Base-by-base conservation (phyloP, 2,797 vertebrate genomes). In the Lerista edwardsae region DNA sequence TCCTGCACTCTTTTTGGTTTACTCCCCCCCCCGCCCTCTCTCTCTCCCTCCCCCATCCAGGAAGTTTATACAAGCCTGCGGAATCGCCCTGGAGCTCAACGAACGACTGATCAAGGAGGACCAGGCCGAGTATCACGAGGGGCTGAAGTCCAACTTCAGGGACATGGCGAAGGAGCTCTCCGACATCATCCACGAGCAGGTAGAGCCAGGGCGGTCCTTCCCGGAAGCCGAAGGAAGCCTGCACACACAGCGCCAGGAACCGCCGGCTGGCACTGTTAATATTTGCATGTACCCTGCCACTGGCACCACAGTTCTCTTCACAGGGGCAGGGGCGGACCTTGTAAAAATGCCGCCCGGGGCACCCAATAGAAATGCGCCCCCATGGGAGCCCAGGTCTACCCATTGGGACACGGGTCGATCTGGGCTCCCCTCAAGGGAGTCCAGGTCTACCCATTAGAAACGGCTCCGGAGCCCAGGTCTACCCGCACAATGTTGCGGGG, bases 91-190 rank as follows among this genome's bases (percentile, higher is more conserved):
- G 87, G 98, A 99, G 91, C 97, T 99, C 80, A 99, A 99, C 0
- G 98, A 99, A 90, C 95, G 97, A 2, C 95, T 99, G 68, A 99
- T 99, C 91, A 99, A 99, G 91, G 98, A 99, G 80, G 98, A 99
- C 91, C 98, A 99, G 93, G 93, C 97, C 47, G 98, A 99, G 90
- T 99, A 99, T 91, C 98, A 99, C 0, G 98, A 99, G 91, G 98
- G 97, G 8, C 95, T 99, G n/a, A 99, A 99, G 92, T 95, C 94
- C 89, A 99, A 99, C 94, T 99, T 99, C 68, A 98, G 97, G 93
- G 98, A 98, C 71, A 98, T 99, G 98, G 98, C 98, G 76, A 99
- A 98, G 91, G 98, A 99, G 89, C 96, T 99, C 15, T 99, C 98
- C 0, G 98, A 99, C 62, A 98, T 99, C 94, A 99, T 98, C 92